Evolutionary conservation across 2,888 invertebrate genomes (phyloP).

Genomic region (Heliconius ethilla): DNA sequence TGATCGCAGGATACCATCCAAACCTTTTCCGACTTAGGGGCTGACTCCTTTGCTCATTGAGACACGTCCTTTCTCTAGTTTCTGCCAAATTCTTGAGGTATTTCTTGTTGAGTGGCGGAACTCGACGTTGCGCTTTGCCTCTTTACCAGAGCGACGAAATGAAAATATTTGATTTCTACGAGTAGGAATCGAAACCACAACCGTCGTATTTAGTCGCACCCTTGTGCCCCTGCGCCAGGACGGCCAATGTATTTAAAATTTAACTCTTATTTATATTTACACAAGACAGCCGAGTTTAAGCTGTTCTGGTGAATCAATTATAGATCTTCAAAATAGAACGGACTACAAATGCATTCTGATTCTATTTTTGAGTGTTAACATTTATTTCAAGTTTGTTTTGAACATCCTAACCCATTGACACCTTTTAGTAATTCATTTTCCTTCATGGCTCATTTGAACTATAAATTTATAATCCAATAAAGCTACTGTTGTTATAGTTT

Average conservation of each 20-base stretch:
- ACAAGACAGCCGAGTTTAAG: not conserved
- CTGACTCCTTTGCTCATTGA: too few species aligned
- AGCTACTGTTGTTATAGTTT: too few species aligned
- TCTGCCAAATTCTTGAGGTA: not conserved
- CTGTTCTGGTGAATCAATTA: not conserved
- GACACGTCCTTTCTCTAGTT: not conserved
- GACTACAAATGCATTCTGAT: slow-evolving; percentile 29
- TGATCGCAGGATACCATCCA: too few species aligned
- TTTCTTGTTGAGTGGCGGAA: not conserved
- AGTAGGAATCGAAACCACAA: too few species aligned
- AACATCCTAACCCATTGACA: slow-evolving; percentile 74
- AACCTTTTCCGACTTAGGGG: too few species aligned
- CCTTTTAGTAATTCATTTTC: slow-evolving; percentile 44
- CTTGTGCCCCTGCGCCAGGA: not conserved
- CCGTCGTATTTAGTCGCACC: too few species aligned
- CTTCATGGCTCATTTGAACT: too few species aligned
- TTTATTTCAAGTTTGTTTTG: slow-evolving; percentile 68
- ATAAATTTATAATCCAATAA: too few species aligned
- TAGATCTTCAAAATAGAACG: slow-evolving; percentile 12
- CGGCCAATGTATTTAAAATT: not conserved
- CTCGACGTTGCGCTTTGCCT: not conserved
- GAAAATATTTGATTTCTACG: not conserved
- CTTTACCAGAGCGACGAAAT: too few species aligned
- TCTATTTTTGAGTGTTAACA: slow-evolving; percentile 55
- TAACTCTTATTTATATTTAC: not conserved